Evolutionary conservation across 1,140 invertebrate species (phyloP).

Genomic region (Calliphora vicina): DNA sequence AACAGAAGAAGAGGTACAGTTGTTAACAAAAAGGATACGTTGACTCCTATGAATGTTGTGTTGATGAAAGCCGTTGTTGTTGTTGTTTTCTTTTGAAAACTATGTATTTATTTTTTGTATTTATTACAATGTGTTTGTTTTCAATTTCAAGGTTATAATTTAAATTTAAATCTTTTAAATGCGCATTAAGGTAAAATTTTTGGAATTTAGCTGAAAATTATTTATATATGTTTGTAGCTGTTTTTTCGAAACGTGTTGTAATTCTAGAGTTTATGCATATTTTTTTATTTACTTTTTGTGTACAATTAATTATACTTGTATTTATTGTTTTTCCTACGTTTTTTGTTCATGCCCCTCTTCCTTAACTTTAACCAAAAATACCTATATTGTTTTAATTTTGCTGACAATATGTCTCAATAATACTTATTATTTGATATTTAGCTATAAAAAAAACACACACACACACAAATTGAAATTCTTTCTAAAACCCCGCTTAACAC

Average conservation of each 20-base stretch:
- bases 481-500: not conserved
- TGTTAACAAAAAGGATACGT: not conserved
- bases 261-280: not conserved
- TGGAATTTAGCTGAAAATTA: not conserved
- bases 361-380: not conserved
- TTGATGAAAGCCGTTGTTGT: too few relatives aligned
- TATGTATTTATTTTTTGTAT: too few relatives aligned
- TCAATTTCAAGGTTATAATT: not conserved
- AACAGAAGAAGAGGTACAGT: not conserved
- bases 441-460: not conserved
- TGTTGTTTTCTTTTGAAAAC: not conserved
- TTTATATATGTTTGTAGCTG: not conserved
- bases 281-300: not conserved
- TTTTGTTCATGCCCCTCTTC: not conserved
- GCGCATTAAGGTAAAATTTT: not conserved
- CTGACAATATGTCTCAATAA: not conserved
- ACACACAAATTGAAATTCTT: not conserved
- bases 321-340: not conserved
- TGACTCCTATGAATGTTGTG: not conserved
- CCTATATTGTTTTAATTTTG: not conserved
- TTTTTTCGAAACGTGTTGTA: not conserved
- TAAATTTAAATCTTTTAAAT: not conserved
- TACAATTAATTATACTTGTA: not conserved
- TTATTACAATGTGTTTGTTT: too few relatives aligned
- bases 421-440: not conserved